phyloP scores from a whole-genome alignment of 2,888 invertebrate species.

The Lingula anatina region DNA sequence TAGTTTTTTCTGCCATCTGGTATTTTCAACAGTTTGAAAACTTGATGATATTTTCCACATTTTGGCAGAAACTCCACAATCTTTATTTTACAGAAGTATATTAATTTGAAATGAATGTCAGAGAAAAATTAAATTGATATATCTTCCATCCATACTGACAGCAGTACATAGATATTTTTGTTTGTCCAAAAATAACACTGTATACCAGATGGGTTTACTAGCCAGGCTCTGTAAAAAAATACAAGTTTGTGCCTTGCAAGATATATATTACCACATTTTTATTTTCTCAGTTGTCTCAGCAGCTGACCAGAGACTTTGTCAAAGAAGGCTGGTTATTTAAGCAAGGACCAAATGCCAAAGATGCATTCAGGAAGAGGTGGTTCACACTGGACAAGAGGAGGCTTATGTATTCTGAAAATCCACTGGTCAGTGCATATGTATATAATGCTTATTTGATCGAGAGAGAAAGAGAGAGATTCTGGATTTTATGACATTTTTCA shows the following conservation, averaged over 20 bases:
- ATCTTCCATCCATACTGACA: no score
- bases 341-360: conserved; percentile 76
- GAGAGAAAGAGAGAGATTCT: no score
- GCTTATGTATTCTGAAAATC: conserved; percentile 88
- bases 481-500: no score
- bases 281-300: conserved; percentile 59
- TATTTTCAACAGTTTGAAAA: conserved; percentile 18
- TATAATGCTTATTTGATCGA: no score
- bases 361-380: conserved; percentile 81
- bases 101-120: no score
- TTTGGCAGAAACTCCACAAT: neutral
- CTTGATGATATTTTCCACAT: neutral
- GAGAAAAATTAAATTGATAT: no score
- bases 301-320: conserved; percentile 75
- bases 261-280: conserved; percentile 5
- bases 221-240: neutral
- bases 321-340: conserved; percentile 86
- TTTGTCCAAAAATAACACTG: no score
- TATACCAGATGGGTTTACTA: neutral
- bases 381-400: conserved; percentile 83
- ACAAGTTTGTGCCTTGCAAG: neutral
- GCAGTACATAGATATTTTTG: no score
- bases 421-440: conserved; percentile 59
- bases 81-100: no score
- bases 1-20: conserved; percentile 6